Percentiles rank a stretch among this genome's conserved stretches.
Evolutionary conservation across 2,888 invertebrate genomes (phyloP).

Genomic region (Drosophila histrio): DNA sequence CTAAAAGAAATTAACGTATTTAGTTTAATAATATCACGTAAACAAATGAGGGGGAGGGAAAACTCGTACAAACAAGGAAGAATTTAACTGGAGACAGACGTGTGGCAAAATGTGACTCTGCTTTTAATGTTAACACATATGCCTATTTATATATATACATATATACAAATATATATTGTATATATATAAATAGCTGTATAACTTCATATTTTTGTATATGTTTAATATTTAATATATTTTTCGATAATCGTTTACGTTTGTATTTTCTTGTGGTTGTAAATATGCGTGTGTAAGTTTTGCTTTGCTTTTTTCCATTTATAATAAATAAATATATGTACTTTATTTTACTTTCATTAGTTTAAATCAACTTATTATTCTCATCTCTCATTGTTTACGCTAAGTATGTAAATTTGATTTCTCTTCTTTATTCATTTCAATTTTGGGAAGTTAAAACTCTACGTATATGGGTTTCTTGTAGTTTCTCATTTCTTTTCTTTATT

Average conservation of each 20-base stretch:
- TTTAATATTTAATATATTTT: constrained; percentile 44
- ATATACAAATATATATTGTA: constrained; percentile 7
- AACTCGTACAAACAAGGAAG: constrained; percentile 4
- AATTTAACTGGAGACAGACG: constrained; percentile 10
- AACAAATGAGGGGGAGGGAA: constrained; percentile 44
- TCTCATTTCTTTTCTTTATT: constrained; percentile 15
- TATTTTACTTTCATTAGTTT: constrained; percentile 47
- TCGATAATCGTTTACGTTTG: constrained; percentile 52
- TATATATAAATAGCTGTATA: constrained; percentile 38
- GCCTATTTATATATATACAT: constrained; percentile 9
- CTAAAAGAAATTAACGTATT: constrained; percentile 35
- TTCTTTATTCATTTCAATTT: constrained; percentile 51
- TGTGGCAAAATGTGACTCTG: constrained; percentile 51
- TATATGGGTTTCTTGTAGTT: constrained; percentile 62
- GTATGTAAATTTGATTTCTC: constrained; percentile 28
- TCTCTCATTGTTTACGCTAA: constrained; percentile 42
- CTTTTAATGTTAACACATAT: constrained; percentile 39
- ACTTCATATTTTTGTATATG: constrained; percentile 60
- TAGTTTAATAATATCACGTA: constrained; percentile 62
- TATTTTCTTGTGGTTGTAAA: constrained; percentile 61
- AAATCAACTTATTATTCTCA: constrained; percentile 53
- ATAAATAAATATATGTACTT: constrained; percentile 65
- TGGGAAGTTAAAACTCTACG: constrained; percentile 75
- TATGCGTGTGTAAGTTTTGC: constrained; percentile 56
- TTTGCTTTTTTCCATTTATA: constrained; percentile 46